Evolutionary conservation across 2,113 vertebrate genomes (phyloP).

Genomic region (Chinchilla lanigera): DNA sequence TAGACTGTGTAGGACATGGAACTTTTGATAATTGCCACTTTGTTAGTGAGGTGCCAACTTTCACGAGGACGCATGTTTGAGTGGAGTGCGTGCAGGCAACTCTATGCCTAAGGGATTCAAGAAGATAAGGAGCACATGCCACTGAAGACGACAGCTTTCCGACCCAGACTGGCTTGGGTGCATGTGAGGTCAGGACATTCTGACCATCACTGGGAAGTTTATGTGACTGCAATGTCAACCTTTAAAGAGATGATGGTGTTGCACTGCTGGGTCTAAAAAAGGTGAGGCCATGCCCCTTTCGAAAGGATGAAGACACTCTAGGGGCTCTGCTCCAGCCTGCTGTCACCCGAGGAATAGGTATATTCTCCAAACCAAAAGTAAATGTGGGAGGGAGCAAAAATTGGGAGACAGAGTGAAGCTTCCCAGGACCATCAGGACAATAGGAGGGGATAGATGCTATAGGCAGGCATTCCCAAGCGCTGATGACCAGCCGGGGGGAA

Average conservation of each 20-base stretch:
- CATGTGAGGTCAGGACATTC: neutral
- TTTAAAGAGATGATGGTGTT: neutral
- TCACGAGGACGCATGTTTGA: neutral
- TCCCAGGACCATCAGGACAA: neutral
- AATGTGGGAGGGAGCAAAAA: neutral
- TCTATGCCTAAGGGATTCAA: neutral
- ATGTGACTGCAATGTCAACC: neutral
- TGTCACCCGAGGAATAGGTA: neutral
- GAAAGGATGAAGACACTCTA: neutral
- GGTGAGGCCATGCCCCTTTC: neutral
- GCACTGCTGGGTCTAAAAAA: neutral
- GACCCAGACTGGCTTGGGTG: neutral
- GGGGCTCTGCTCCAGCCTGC: neutral
- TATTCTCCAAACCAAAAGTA: neutral
- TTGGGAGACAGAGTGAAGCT: neutral
- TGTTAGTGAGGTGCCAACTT: neutral
- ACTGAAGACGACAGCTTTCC: neutral
- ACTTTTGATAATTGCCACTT: neutral
- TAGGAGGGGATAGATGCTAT: neutral
- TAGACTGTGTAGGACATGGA: neutral
- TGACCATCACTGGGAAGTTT: neutral
- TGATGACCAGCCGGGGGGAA: neutral
- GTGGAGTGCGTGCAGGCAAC: neutral
- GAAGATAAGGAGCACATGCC: neutral
- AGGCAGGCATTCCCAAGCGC: neutral